Evolutionary conservation across 2,113 vertebrate genomes (phyloP).

Genomic region (Lanius ludovicianus): DNA sequence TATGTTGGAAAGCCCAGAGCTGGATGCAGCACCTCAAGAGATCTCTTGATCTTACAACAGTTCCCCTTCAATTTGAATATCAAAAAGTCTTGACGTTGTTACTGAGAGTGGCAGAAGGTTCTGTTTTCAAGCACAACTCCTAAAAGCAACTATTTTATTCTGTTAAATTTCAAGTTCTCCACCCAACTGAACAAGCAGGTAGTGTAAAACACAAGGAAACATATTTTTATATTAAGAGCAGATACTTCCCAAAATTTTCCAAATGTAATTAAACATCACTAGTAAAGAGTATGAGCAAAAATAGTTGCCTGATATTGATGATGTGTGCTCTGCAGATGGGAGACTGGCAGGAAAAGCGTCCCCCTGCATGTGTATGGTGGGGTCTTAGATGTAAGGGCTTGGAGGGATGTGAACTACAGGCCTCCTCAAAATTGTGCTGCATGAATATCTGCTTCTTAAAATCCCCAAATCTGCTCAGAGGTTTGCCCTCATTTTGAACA

Average conservation of each 20-base stretch:
- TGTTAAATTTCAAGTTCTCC: not conserved
- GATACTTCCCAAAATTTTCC: not conserved
- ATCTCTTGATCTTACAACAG: not conserved
- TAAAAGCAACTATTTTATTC: not conserved
- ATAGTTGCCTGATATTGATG: not conserved
- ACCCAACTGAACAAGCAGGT: not conserved
- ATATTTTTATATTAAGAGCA: not conserved
- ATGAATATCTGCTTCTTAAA: not conserved
- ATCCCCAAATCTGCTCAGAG: not conserved
- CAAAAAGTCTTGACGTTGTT: not conserved
- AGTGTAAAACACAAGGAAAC: not conserved
- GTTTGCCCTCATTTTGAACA: not conserved
- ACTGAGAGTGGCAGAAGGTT: not conserved
- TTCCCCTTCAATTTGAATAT: not conserved
- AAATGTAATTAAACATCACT: not conserved
- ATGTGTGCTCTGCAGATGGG: not conserved
- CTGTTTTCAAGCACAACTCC: not conserved
- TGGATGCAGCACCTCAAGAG: not conserved
- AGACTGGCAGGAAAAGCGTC: not conserved
- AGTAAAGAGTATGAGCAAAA: not conserved
- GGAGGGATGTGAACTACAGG: not conserved
- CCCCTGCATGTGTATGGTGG: fast-evolving
- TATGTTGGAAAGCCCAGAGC: not conserved
- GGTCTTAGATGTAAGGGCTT: not conserved
- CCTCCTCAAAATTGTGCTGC: not conserved